Conservation (phyloP, 2,113 vertebrate genomes). For the Oxygymnocypris stewartii region DNA sequence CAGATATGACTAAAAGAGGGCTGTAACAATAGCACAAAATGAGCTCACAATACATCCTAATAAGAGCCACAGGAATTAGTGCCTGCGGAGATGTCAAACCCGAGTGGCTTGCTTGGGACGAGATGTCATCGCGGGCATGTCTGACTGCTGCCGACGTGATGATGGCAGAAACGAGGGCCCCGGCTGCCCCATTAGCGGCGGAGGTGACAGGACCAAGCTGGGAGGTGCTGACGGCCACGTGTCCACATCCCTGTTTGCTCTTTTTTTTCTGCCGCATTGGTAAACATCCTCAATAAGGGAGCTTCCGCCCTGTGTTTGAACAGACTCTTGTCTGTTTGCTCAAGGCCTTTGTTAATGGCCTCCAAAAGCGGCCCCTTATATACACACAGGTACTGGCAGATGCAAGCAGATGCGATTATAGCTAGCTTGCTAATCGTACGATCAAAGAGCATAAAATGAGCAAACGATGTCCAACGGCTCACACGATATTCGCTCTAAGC, state of each 20-base stretch:
- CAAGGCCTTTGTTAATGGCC: constrained; percentile 51
- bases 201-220: constrained; percentile 49
- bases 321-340: constrained; percentile 54
- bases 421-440: background rate
- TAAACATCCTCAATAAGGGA: constrained; percentile 60
- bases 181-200: constrained; percentile 33
- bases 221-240: constrained; percentile 37
- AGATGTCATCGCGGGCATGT: constrained; percentile 19
- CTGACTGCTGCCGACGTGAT: constrained; percentile 39
- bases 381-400: constrained; percentile 27
- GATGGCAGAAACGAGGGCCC: constrained; percentile 46
- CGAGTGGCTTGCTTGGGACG: constrained; percentile 28
- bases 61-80: constrained; percentile 29
- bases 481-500: background rate
- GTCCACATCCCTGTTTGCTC: constrained; percentile 53
- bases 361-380: constrained; percentile 33
- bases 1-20: constrained; percentile 28
- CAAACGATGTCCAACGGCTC: constrained; percentile 7
- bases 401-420: background rate
- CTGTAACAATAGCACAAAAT: constrained; percentile 40
- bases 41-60: constrained; percentile 44
- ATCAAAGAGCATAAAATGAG: background rate
- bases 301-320: constrained; percentile 56
- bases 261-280: constrained; percentile 39
- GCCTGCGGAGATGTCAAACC: constrained; percentile 45